phyloP scores from a whole-genome alignment of 1,140 invertebrate species.

The Heterodera schachtii region DNA sequence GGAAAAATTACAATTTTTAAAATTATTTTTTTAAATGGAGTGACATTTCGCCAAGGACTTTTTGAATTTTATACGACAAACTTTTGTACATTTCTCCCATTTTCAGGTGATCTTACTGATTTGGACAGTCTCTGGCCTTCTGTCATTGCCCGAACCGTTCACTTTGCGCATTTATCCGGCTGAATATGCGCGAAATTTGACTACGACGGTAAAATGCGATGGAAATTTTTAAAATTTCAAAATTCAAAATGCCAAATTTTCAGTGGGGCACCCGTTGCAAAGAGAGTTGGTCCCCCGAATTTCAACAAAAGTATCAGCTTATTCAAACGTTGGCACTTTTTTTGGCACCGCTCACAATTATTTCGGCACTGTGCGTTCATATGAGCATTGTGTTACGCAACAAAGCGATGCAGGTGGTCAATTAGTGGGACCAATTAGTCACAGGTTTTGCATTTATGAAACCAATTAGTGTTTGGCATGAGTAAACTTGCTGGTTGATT shows the following conservation, averaged over 20 bases:
- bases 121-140: slow-evolving; percentile 51
- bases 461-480: no score
- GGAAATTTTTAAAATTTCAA: neutral
- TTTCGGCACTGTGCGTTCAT: slow-evolving; percentile 56
- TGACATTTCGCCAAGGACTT: no score
- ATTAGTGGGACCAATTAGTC: no score
- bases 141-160: slow-evolving; percentile 59
- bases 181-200: slow-evolving; percentile 51
- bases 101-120: slow-evolving; percentile 49
- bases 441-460: no score
- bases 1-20: no score
- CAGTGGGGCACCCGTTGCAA: slow-evolving; percentile 63
- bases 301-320: slow-evolving; percentile 61
- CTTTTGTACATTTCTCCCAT: neutral
- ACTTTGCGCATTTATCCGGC: slow-evolving; percentile 57
- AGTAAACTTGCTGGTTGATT: no score
- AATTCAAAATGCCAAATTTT: slow-evolving; percentile 37
- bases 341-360: slow-evolving; percentile 54
- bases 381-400: slow-evolving; percentile 54
- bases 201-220: slow-evolving; percentile 39
- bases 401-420: slow-evolving; percentile 51
- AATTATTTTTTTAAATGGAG: no score
- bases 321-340: slow-evolving; percentile 57
- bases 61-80: no score
- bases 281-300: slow-evolving; percentile 53